Conservation (phyloP, 2,113 vertebrate genomes). For the Syrmaticus mikado region DNA sequence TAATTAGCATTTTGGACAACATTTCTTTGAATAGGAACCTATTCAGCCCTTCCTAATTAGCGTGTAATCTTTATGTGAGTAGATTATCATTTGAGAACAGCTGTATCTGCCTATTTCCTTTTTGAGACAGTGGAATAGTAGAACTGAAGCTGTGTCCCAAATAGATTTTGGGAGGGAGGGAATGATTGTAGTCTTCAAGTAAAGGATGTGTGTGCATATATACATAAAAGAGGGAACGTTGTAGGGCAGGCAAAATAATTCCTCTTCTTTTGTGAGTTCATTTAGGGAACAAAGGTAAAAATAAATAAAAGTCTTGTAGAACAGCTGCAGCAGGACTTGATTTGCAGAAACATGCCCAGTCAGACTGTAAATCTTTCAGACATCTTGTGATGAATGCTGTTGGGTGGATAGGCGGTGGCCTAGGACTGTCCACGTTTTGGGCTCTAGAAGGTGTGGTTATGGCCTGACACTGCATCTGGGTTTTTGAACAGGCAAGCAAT, state of each 20-base stretch:
- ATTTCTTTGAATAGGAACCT: background rate
- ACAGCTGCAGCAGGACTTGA: background rate
- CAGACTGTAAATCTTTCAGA: background rate
- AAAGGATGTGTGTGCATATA: background rate
- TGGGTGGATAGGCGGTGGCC: background rate
- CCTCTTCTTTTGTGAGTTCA: background rate
- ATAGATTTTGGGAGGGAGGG: background rate
- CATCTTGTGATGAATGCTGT: background rate
- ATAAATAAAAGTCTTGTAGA: background rate
- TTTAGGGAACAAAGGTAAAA: background rate
- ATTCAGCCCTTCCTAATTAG: background rate
- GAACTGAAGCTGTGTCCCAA: background rate
- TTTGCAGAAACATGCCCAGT: background rate
- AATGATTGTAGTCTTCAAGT: background rate
- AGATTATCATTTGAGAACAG: background rate
- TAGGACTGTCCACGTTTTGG: background rate
- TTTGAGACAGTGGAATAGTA: background rate
- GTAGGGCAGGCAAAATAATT: background rate
- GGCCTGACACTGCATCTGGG: background rate
- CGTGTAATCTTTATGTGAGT: background rate
- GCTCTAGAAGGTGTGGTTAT: background rate
- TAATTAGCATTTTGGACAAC: slow-evolving; percentile 3
- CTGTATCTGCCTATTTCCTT: background rate
- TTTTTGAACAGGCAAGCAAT: background rate
- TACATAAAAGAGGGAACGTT: background rate